phyloP scores from a whole-genome alignment of 2,113 vertebrate genomes.

The Mobula birostris region DNA sequence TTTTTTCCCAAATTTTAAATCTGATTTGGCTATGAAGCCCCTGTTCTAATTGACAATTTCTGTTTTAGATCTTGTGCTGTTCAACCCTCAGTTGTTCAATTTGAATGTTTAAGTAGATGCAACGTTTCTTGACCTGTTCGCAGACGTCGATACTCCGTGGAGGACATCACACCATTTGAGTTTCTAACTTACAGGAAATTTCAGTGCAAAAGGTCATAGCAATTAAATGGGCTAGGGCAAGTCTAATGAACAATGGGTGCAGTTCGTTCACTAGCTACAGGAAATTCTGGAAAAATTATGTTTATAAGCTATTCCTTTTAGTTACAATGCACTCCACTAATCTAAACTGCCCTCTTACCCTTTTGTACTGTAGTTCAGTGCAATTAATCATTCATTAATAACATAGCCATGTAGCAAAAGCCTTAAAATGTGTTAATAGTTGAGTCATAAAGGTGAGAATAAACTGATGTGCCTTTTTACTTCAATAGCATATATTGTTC shows the following conservation, averaged over 20 bases:
- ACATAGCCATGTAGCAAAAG: conserved; percentile 5
- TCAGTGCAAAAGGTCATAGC: neutral
- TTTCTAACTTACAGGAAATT: neutral
- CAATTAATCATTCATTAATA: conserved; percentile 30
- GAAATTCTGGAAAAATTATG: neutral
- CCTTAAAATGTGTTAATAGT: conserved; percentile 23
- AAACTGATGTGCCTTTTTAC: conserved; percentile 24
- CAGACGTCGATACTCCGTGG: neutral
- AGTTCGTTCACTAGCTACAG: neutral
- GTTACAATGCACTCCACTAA: conserved; percentile 18
- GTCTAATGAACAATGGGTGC: neutral
- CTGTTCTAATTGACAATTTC: neutral
- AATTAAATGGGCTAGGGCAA: neutral
- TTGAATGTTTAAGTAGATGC: neutral
- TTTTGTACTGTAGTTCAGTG: conserved; percentile 5
- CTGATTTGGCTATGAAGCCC: neutral
- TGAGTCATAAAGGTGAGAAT: conserved; percentile 36
- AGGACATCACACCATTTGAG: neutral
- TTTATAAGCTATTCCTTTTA: conserved; percentile 13
- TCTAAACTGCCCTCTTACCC: conserved; percentile 6
- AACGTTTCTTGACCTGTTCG: neutral
- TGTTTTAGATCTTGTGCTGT: neutral
- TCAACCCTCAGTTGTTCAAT: neutral
- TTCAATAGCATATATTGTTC: conserved; percentile 32
- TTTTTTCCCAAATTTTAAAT: too few relatives aligned